A percentile compares a stretch with the other conserved stretches of the same genome.
Evolutionary conservation across 2,113 vertebrate genomes (phyloP).

Genomic region (Thunnus thynnus): DNA sequence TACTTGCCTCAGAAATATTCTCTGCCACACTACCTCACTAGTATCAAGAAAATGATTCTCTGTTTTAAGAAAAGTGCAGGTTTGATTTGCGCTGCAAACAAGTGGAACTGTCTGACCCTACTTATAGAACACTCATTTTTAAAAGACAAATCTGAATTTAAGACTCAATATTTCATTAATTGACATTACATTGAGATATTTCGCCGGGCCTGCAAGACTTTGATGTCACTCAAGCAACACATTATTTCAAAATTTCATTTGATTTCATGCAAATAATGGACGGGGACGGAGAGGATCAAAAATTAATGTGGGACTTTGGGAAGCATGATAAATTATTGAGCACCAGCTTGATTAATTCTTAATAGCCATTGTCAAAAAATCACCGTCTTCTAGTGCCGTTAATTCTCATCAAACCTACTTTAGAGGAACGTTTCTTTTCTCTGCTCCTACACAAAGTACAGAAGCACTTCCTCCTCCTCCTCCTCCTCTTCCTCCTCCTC

Average conservation of each 20-base stretch:
- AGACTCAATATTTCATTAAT: slow-evolving; percentile 2
- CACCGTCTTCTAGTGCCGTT: slow-evolving; percentile 75
- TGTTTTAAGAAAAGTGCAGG: not conserved
- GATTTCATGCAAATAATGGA: slow-evolving; percentile 85
- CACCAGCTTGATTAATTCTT: slow-evolving; percentile 83
- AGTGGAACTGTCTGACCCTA: not conserved
- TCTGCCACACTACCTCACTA: not conserved
- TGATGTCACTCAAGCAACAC: slow-evolving; percentile 64
- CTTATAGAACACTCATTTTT: not conserved
- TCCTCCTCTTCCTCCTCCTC: not conserved
- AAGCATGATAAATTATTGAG: slow-evolving; percentile 85
- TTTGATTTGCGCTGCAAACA: not conserved
- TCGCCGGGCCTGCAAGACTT: not conserved
- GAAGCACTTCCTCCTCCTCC: slow-evolving; percentile 8
- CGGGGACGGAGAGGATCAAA: slow-evolving; percentile 81
- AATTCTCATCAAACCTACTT: slow-evolving; percentile 81
- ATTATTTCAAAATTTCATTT: slow-evolving; percentile 80
- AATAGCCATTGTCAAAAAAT: slow-evolving; percentile 86
- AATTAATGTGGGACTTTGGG: slow-evolving; percentile 85
- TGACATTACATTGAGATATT: slow-evolving; percentile 15
- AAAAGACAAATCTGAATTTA: not conserved
- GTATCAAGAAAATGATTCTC: not conserved
- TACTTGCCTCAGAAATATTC: not conserved
- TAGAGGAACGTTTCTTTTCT: slow-evolving; percentile 47
- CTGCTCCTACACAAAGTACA: not conserved